These are phyloP conservation scores for Gonatopus flavifemur DNA, from an alignment of 1,140 invertebrate species.

Conservation along the genomic window DNA sequence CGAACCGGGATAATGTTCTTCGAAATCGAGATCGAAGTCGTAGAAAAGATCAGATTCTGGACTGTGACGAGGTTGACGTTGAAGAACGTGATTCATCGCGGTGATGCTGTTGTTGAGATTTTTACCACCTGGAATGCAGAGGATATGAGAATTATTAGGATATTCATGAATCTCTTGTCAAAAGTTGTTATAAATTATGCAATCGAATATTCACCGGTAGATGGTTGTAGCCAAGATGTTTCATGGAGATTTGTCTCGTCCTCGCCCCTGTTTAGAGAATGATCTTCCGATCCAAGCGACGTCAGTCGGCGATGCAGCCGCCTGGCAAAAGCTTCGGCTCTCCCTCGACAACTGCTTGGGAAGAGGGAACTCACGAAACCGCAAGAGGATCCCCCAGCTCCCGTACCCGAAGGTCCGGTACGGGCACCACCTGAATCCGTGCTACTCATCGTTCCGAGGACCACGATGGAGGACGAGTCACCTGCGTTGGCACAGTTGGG, in stretches of 20 bases:
- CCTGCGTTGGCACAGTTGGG: too few relatives aligned
- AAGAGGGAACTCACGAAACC: slow-evolving; percentile 59
- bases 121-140: slow-evolving; percentile 33
- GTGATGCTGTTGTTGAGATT: slow-evolving; percentile 51
- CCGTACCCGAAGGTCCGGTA: slow-evolving; percentile 10
- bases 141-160: too few relatives aligned
- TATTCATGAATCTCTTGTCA: too few relatives aligned
- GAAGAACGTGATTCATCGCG: slow-evolving; percentile 29
- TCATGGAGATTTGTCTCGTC: slow-evolving; percentile 24
- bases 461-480: slow-evolving; percentile 8
- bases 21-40: slow-evolving; percentile 63
- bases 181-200: too few relatives aligned
- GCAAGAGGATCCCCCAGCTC: slow-evolving; percentile 44
- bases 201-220: slow-evolving; percentile 11
- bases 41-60: slow-evolving; percentile 59
- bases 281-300: slow-evolving; percentile 63
- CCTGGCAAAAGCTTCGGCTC: slow-evolving; percentile 77
- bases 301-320: slow-evolving; percentile 72
- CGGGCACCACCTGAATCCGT: slow-evolving; percentile 38
- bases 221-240: slow-evolving; percentile 38
- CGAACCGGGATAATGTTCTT: slow-evolving; percentile 63
- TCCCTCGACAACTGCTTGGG: slow-evolving; percentile 72
- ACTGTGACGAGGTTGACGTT: slow-evolving; percentile 55
- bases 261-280: slow-evolving; percentile 8
- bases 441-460: slow-evolving; percentile 36